Evolutionary conservation across 2,113 vertebrate genomes (phyloP).

Genomic region (Herpetotheres cachinnans): DNA sequence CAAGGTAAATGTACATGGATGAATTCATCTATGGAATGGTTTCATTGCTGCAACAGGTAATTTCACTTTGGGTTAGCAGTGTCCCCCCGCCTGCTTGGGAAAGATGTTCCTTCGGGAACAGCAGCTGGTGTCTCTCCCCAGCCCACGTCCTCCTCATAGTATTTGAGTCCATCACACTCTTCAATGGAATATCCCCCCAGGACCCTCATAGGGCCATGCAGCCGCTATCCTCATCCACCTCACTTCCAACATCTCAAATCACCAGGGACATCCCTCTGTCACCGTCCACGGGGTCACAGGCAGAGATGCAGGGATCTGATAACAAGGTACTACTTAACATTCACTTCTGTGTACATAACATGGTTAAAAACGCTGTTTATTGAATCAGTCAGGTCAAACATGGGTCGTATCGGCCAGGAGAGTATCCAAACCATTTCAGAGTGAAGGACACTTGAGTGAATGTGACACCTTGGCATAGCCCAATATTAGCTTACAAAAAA

Average conservation of each 20-base stretch:
- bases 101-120: not conserved
- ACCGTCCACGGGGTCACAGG: not conserved
- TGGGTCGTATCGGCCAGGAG: not conserved
- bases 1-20: not conserved
- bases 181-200: not conserved
- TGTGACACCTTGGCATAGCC: not conserved
- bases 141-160: not conserved
- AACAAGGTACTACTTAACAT: not conserved
- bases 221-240: not conserved
- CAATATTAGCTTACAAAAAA: not conserved
- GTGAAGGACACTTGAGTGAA: not conserved
- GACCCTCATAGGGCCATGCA: not conserved
- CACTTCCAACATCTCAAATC: not conserved
- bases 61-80: not conserved
- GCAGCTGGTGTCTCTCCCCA: not conserved
- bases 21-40: not conserved
- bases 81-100: accelerated
- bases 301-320: not conserved
- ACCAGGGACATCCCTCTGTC: not conserved
- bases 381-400: not conserved
- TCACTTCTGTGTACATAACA: not conserved
- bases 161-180: not conserved
- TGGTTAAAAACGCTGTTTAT: not conserved
- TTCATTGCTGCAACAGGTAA: not conserved
- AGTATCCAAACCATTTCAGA: not conserved